These are phyloP conservation scores for Acrossocheilus wenchowensis DNA, from an alignment of 2,797 vertebrate species.

Conservation along the genomic window DNA sequence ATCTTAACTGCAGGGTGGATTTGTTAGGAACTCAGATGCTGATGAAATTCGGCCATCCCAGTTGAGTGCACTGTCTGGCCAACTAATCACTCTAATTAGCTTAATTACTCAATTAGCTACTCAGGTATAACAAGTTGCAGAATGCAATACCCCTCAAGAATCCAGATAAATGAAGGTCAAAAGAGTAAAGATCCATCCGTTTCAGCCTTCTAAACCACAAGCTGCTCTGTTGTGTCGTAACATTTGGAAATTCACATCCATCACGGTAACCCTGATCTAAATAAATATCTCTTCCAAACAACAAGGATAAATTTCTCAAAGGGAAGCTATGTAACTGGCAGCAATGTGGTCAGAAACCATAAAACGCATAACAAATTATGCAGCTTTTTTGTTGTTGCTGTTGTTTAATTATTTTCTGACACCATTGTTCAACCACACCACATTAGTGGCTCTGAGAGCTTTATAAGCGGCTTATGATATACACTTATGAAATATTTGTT, in stretches of 20 bases:
- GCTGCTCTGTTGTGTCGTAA: slow-evolving; percentile 13
- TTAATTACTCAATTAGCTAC: slow-evolving; percentile 57
- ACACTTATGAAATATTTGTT: slow-evolving; percentile 32
- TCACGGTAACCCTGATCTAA: slow-evolving; percentile 10
- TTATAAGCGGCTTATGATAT: slow-evolving; percentile 24
- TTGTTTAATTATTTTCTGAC: slow-evolving; percentile 24
- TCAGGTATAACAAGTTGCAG: slow-evolving; percentile 55
- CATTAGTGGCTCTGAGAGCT: slow-evolving; percentile 30
- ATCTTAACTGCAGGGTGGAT: slow-evolving; percentile 34
- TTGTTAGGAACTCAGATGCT: slow-evolving; percentile 20
- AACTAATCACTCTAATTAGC: slow-evolving; percentile 61
- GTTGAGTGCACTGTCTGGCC: slow-evolving; percentile 58
- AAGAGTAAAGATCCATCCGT: slow-evolving; percentile 19
- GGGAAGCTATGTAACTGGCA: slow-evolving; percentile 19
- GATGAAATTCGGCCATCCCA: slow-evolving; percentile 54
- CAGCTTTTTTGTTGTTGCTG: not conserved
- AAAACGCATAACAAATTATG: slow-evolving; percentile 19
- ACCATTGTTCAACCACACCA: slow-evolving; percentile 13
- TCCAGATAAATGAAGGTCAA: slow-evolving; percentile 46
- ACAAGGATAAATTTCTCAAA: slow-evolving; percentile 12
- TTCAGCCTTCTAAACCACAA: slow-evolving; percentile 2
- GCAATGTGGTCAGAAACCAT: slow-evolving; percentile 29
- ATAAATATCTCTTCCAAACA: slow-evolving; percentile 13
- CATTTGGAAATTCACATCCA: slow-evolving; percentile 27
- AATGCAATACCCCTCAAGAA: slow-evolving; percentile 45